phyloP scores from a whole-genome alignment of 2,888 invertebrate species.

The Eumacrocentrus americanus region DNA sequence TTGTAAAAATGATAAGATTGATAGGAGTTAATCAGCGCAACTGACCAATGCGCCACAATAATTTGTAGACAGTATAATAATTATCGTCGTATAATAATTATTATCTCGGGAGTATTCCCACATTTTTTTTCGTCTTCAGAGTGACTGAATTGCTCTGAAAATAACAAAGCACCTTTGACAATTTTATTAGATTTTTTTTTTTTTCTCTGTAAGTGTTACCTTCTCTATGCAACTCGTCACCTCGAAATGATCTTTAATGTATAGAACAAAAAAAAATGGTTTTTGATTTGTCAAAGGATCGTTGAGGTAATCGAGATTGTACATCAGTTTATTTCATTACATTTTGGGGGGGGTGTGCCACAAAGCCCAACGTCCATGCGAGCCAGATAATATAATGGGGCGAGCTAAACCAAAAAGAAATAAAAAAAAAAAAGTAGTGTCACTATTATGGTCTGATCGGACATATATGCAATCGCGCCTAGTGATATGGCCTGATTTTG shows the following conservation, averaged over 20 bases:
- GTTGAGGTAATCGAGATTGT: conserved; percentile 1
- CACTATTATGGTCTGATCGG: neutral
- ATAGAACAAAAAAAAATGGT: neutral
- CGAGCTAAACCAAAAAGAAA: conserved; percentile 17
- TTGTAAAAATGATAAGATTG: neutral
- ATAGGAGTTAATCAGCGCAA: conserved; percentile 7
- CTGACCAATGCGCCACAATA: conserved; percentile 12
- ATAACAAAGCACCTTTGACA: neutral
- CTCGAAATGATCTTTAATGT: neutral
- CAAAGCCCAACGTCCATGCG: conserved; percentile 29
- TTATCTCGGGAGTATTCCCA: neutral
- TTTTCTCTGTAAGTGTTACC: neutral
- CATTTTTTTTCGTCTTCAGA: neutral
- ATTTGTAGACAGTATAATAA: neutral
- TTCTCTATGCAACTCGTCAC: neutral
- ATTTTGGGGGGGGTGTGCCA: conserved; percentile 34
- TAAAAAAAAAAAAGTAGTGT: neutral
- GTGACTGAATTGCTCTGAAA: neutral
- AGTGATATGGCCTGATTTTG: neutral
- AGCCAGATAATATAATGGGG: conserved; percentile 12
- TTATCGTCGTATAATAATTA: neutral
- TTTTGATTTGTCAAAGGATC: neutral
- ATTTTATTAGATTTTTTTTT: neutral
- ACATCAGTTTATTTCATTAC: neutral
- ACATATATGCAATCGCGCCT: conserved; percentile 12